Conservation (phyloP, 1,140 invertebrate species). For the Anadara kagoshimensis region DNA sequence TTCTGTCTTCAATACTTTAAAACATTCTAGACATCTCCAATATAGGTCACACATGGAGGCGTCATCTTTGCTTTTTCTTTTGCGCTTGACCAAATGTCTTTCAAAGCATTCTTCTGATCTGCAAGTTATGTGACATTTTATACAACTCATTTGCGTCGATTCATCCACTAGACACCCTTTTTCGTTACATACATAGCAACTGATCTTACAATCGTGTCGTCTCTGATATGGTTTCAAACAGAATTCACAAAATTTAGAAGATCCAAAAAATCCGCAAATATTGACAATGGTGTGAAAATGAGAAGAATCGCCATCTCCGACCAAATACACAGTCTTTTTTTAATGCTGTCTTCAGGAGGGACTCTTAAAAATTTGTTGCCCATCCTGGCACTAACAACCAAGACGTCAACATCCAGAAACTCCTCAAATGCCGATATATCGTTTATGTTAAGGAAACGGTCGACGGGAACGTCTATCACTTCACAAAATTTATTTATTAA, state of each 20-base stretch:
- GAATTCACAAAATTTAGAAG: slow-evolving; percentile 6
- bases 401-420: slow-evolving; percentile 16
- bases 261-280: slow-evolving; percentile 28
- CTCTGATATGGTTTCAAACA: slow-evolving; percentile 26
- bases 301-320: slow-evolving; percentile 10
- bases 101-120: background rate
- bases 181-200: slow-evolving; percentile 8
- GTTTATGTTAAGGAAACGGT: slow-evolving; percentile 18
- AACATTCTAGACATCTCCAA: slow-evolving; percentile 3
- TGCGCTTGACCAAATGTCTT: background rate
- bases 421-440: slow-evolving; percentile 23
- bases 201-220: slow-evolving; percentile 5
- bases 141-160: slow-evolving; percentile 4
- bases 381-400: slow-evolving; percentile 17
- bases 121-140: slow-evolving; percentile 15
- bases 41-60: background rate
- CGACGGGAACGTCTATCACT: slow-evolving; percentile 7
- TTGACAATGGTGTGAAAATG: slow-evolving; percentile 22
- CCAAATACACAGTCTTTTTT: slow-evolving; percentile 21
- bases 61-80: background rate
- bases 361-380: slow-evolving; percentile 27
- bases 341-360: background rate
- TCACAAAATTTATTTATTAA: slow-evolving; percentile 16
- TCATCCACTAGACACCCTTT: background rate
- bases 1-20: background rate